phyloP scores from a whole-genome alignment of 2,888 invertebrate species.

The Orthosia gothica region DNA sequence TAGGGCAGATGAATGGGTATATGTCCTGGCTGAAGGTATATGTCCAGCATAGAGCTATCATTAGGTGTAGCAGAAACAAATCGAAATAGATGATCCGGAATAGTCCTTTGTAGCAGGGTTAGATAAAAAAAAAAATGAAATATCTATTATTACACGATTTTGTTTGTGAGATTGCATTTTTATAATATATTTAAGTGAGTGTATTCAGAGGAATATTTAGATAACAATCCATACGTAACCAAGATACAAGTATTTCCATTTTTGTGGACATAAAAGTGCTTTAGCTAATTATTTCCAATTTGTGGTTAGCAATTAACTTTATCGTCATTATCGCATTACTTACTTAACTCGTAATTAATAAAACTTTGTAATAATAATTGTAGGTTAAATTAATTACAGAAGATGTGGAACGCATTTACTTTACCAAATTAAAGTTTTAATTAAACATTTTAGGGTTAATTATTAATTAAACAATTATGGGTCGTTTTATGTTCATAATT shows the following conservation, averaged over 20 bases:
- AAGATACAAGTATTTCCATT: background rate
- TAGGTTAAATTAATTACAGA: background rate
- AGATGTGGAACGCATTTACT: slow-evolving; percentile 14
- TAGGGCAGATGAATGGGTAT: too few relatives aligned
- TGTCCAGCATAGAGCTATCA: too few relatives aligned
- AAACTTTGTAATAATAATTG: slow-evolving; percentile 1
- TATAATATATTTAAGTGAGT: too few relatives aligned
- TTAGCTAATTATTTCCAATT: slow-evolving; percentile 1
- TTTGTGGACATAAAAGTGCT: background rate
- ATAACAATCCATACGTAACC: too few relatives aligned
- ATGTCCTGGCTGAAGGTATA: too few relatives aligned
- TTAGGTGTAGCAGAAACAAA: background rate
- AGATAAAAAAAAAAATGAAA: too few relatives aligned
- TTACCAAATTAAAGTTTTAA: slow-evolving; percentile 32
- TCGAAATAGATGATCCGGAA: background rate
- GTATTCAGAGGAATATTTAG: too few relatives aligned
- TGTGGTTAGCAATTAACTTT: background rate
- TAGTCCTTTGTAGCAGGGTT: background rate
- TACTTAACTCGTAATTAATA: slow-evolving; percentile 18
- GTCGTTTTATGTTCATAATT: slow-evolving; percentile 1
- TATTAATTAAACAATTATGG: slow-evolving; percentile 19
- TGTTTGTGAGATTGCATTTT: too few relatives aligned
- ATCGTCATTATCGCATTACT: background rate
- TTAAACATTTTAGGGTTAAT: slow-evolving; percentile 41
- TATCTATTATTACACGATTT: too few relatives aligned